Conservation (phyloP, 1,140 invertebrate species). For the Bombus affinis region DNA sequence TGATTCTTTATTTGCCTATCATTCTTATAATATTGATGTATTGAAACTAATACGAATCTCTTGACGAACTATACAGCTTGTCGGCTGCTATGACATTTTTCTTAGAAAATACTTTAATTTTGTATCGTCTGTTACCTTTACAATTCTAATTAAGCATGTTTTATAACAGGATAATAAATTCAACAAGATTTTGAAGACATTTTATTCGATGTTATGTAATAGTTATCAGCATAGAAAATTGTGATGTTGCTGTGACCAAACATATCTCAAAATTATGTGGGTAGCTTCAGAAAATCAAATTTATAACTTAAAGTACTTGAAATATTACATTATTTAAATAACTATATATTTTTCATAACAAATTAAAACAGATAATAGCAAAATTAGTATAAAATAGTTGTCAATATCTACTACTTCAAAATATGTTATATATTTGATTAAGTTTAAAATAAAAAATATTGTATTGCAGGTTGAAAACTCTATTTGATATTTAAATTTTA, state of each 20-base stretch:
- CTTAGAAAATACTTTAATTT: background rate
- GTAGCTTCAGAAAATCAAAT: conserved; percentile 8
- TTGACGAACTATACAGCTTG: conserved; percentile 48
- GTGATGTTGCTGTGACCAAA: conserved; percentile 74
- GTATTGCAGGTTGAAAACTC: background rate
- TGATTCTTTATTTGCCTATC: background rate
- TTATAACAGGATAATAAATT: conserved; percentile 3
- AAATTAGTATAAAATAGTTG: conserved; percentile 9
- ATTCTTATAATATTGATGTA: conserved; percentile 24
- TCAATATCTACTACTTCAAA: background rate
- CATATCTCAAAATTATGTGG: conserved; percentile 44
- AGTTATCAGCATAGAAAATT: conserved; percentile 63
- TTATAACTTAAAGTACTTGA: conserved; percentile 7
- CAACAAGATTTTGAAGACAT: conserved; percentile 35
- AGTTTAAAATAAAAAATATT: conserved; percentile 18
- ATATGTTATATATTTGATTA: background rate
- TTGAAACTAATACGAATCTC: conserved; percentile 2
- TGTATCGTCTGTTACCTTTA: background rate
- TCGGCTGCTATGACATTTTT: conserved; percentile 76
- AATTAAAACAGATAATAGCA: background rate
- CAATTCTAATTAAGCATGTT: background rate
- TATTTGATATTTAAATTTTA: conserved; percentile 42
- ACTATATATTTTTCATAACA: background rate
- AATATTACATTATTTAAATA: background rate
- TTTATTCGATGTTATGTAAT: conserved; percentile 76